Conservation (phyloP, 2,113 vertebrate species). For the Vicugna pacos region DNA sequence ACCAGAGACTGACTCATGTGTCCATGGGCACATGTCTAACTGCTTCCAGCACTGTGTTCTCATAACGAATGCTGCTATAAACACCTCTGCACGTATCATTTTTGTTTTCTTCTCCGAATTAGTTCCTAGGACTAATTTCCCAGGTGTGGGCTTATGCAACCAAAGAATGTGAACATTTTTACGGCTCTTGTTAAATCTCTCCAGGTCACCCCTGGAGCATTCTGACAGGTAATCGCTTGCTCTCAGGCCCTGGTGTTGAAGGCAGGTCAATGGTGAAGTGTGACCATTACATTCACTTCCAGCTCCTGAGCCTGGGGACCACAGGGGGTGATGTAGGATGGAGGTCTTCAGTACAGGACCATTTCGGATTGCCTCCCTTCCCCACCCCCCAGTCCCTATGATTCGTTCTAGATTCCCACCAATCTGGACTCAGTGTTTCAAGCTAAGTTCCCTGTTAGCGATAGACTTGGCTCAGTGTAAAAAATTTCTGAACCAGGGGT, state of each 20-base stretch:
- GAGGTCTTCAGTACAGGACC: neutral
- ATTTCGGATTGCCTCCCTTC: neutral
- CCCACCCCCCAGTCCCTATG: neutral
- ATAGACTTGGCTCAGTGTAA: neutral
- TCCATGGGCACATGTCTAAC: fast-evolving
- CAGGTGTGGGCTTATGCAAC: neutral
- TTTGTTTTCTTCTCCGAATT: neutral
- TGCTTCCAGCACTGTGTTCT: fast-evolving
- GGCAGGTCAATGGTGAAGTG: neutral
- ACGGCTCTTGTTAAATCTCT: neutral
- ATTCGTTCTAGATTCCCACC: neutral
- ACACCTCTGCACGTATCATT: neutral
- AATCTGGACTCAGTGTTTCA: neutral
- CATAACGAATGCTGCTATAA: neutral
- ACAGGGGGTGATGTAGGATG: fast-evolving
- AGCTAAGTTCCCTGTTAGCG: neutral
- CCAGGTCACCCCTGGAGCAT: neutral
- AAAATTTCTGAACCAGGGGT: neutral
- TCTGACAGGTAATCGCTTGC: neutral
- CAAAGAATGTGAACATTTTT: neutral
- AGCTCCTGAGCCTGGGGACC: neutral
- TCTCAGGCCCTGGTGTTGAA: neutral
- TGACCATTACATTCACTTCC: neutral
- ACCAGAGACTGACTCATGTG: neutral
- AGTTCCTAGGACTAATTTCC: neutral